These are phyloP conservation scores for Germaria angustata DNA, from an alignment of 2,888 invertebrate genomes.

Conservation along the genomic window DNA sequence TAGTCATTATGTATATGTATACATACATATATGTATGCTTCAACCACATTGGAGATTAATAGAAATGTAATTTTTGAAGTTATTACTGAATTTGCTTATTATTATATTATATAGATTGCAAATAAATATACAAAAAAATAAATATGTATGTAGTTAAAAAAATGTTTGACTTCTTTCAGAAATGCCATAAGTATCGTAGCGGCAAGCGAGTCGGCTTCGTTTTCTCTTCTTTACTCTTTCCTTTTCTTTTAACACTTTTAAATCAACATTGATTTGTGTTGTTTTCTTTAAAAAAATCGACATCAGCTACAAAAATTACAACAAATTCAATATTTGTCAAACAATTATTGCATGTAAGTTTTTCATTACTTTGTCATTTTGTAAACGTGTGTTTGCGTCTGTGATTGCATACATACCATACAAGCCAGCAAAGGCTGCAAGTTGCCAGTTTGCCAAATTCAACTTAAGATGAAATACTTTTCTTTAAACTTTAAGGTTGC, in stretches of 20 bases:
- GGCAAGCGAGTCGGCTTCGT: neutral
- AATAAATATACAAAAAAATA: no score
- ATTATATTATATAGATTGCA: no score
- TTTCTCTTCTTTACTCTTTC: neutral
- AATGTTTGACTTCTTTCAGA: no score
- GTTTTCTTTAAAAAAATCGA: conserved; percentile 7
- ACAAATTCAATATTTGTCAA: conserved; percentile 63
- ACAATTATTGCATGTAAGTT: conserved; percentile 61
- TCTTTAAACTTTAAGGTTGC: conserved; percentile 30
- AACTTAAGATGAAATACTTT: conserved; percentile 41
- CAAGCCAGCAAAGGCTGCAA: conserved; percentile 25
- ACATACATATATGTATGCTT: no score
- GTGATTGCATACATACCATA: neutral
- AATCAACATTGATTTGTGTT: conserved; percentile 56
- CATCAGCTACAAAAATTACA: conserved; percentile 28
- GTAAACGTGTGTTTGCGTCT: neutral
- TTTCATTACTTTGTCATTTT: conserved; percentile 14
- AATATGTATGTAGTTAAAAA: no score
- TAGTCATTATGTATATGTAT: no score
- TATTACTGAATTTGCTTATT: no score
- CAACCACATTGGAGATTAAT: no score
- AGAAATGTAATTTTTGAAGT: no score
- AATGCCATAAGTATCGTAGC: no score
- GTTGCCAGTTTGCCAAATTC: conserved; percentile 33
- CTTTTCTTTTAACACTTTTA: conserved; percentile 50